These are phyloP conservation scores for Drosophila maculinotata DNA, from an alignment of 2,888 invertebrate genomes.

Conservation along the genomic window DNA sequence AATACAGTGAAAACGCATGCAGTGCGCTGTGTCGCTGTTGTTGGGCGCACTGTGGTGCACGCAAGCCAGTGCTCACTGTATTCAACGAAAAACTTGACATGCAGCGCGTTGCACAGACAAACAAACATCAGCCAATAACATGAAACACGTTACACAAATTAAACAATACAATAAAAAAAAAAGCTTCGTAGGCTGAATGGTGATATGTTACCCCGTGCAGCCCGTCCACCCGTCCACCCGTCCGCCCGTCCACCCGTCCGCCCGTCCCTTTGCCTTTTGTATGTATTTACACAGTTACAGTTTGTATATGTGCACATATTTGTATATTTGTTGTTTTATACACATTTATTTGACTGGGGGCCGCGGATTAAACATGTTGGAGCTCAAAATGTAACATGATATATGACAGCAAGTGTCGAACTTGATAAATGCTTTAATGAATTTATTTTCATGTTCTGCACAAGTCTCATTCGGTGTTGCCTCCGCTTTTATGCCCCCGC, in stretches of 20 bases:
- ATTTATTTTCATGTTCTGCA: slow-evolving; percentile 74
- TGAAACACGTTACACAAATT: slow-evolving; percentile 70
- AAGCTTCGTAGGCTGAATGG: slow-evolving; percentile 26
- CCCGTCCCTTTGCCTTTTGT: slow-evolving; percentile 3
- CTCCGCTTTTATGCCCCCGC: too few relatives aligned
- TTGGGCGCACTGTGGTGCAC: slow-evolving; percentile 26
- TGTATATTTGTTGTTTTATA: slow-evolving; percentile 21
- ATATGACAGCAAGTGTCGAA: slow-evolving; percentile 79
- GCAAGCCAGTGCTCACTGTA: background rate
- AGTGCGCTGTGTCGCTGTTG: too few relatives aligned
- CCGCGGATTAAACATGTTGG: slow-evolving; percentile 75
- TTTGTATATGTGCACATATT: slow-evolving; percentile 27
- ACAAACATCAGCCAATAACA: slow-evolving; percentile 35
- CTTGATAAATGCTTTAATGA: slow-evolving; percentile 79
- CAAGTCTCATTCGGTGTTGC: slow-evolving; percentile 19
- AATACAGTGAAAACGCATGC: slow-evolving; percentile 9
- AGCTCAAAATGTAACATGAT: slow-evolving; percentile 61
- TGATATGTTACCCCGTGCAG: slow-evolving; percentile 36
- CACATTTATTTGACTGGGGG: slow-evolving; percentile 30
- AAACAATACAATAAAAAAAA: slow-evolving; percentile 40
- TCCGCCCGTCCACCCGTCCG: too few relatives aligned
- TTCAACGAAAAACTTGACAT: slow-evolving; percentile 16
- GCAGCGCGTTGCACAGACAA: slow-evolving; percentile 36
- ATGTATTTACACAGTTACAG: slow-evolving; percentile 28
- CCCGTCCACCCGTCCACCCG: background rate